These are phyloP conservation scores for Leucoma salicis DNA, from an alignment of 2,888 invertebrate species.

Conservation along the genomic window DNA sequence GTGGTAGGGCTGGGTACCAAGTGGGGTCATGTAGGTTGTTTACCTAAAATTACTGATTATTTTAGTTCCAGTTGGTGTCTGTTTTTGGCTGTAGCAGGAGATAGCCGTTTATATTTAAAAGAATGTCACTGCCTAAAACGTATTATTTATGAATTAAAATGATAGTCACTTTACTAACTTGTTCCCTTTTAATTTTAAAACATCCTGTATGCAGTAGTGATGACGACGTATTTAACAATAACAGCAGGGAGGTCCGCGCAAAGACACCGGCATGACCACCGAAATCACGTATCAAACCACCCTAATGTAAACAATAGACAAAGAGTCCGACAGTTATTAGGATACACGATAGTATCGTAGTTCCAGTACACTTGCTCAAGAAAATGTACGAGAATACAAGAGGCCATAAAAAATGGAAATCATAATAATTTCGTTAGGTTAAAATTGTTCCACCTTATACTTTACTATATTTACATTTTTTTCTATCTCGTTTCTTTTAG, in stretches of 20 bases:
- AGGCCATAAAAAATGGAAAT: too few relatives aligned
- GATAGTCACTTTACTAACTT: not conserved
- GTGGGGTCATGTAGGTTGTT: too few relatives aligned
- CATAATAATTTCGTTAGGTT: too few relatives aligned
- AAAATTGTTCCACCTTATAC: too few relatives aligned
- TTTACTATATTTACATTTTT: too few relatives aligned
- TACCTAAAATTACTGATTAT: too few relatives aligned
- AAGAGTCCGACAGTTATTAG: constrained; percentile 72
- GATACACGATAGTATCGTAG: constrained; percentile 58
- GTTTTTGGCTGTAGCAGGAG: too few relatives aligned
- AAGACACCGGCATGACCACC: constrained; percentile 76
- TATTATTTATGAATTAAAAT: not conserved
- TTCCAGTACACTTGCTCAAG: constrained; percentile 24
- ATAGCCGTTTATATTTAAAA: too few relatives aligned
- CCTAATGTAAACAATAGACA: constrained; percentile 81
- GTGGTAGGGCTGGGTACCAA: too few relatives aligned
- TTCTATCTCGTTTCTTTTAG: too few relatives aligned
- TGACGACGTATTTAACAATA: constrained; percentile 68
- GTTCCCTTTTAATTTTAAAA: constrained; percentile 12
- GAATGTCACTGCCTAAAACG: too few relatives aligned
- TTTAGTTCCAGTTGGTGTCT: too few relatives aligned
- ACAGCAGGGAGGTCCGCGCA: constrained; percentile 74
- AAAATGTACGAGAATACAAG: not conserved
- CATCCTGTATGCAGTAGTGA: constrained; percentile 54
- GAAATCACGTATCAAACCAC: constrained; percentile 70